Evolutionary conservation across 2,113 vertebrate genomes (phyloP).

Genomic region (Tursiops truncatus): DNA sequence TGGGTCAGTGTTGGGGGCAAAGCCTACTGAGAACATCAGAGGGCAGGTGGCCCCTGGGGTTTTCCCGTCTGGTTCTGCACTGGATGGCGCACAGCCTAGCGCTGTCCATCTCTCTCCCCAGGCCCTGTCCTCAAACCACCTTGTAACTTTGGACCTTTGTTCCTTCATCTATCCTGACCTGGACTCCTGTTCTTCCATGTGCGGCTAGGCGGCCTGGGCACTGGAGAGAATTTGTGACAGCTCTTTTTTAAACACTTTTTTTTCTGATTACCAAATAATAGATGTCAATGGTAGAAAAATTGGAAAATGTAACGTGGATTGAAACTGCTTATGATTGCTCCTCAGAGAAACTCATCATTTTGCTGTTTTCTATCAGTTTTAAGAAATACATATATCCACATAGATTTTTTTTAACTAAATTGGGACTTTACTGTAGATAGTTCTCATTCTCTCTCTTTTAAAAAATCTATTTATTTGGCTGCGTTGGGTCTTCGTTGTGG

Average conservation of each 20-base stretch:
- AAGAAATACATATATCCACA: background rate
- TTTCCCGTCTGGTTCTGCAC: background rate
- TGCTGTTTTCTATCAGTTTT: background rate
- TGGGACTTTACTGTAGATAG: background rate
- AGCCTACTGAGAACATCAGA: background rate
- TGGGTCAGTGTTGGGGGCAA: background rate
- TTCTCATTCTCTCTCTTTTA: background rate
- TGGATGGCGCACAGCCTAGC: background rate
- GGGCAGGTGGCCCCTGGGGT: background rate
- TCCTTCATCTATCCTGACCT: background rate
- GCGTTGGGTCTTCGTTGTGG: too few species aligned
- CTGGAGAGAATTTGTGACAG: slow-evolving; percentile 5
- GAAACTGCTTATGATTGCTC: background rate
- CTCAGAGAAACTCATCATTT: background rate
- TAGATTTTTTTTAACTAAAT: background rate
- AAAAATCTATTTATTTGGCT: background rate
- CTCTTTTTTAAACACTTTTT: slow-evolving; percentile 9
- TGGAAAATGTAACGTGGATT: background rate
- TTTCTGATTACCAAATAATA: slow-evolving; percentile 33
- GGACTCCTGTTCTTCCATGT: background rate
- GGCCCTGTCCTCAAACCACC: background rate
- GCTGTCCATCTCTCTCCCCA: background rate
- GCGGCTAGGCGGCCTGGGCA: background rate
- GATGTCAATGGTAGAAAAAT: background rate
- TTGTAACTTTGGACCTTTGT: background rate